Evolutionary conservation across 2,113 vertebrate genomes (phyloP).

Genomic region (Xyrauchen texanus): DNA sequence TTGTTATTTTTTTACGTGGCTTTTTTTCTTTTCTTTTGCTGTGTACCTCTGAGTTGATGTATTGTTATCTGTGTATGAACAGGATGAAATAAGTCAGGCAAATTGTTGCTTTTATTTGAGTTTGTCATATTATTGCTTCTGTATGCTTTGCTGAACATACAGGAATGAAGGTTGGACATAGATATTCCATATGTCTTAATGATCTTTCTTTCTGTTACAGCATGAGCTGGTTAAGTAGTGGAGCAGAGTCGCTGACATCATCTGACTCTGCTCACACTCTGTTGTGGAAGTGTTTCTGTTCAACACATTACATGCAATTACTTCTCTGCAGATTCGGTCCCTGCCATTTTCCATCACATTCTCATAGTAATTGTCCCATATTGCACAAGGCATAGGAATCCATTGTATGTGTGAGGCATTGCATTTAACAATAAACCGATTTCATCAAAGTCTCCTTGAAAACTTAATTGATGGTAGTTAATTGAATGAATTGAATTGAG

Average conservation of each 20-base stretch:
- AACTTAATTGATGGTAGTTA: too few species aligned
- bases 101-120: constrained; percentile 68
- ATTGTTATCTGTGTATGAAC: constrained; percentile 60
- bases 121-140: constrained; percentile 65
- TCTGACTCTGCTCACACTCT: constrained; percentile 8
- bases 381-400: constrained; percentile 69
- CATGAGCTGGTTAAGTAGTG: too few species aligned
- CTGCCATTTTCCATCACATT: constrained; percentile 59
- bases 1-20: constrained; percentile 55
- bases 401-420: constrained; percentile 71
- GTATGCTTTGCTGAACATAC: constrained; percentile 58
- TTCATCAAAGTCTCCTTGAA: constrained; percentile 39
- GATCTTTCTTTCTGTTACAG: too few species aligned
- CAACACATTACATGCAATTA: too few species aligned
- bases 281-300: constrained; percentile 42
- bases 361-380: constrained; percentile 70
- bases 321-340: constrained; percentile 42
- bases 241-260: too few species aligned
- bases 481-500: too few species aligned
- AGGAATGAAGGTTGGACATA: constrained; percentile 56
- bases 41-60: constrained; percentile 70
- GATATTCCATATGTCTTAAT: neutral
- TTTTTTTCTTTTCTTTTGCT: constrained; percentile 56
- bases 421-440: constrained; percentile 74
- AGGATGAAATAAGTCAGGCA: constrained; percentile 47